A percentile compares a stretch with the other conserved stretches of the same genome.
These are phyloP conservation scores for Eupleurogrammus muticus DNA, from an alignment of 2,797 vertebrate species.

Conservation along the genomic window DNA sequence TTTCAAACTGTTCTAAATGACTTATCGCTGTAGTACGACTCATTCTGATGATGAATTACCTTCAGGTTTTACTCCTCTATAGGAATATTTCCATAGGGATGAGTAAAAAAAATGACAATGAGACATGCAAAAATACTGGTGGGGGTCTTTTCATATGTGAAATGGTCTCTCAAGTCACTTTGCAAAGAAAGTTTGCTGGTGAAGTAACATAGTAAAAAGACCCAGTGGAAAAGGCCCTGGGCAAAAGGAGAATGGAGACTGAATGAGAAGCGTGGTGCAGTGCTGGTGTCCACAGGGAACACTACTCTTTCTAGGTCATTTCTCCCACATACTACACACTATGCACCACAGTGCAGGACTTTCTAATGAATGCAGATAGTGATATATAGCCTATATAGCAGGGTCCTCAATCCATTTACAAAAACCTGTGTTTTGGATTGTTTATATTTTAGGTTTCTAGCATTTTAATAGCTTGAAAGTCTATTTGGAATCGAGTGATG, in stretches of 20 bases:
- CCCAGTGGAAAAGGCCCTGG: constrained; percentile 2
- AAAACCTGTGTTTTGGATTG: not conserved
- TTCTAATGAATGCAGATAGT: constrained; percentile 39
- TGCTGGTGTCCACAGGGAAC: constrained; percentile 71
- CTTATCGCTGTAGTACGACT: not conserved
- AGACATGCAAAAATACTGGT: constrained; percentile 5
- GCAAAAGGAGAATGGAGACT: constrained; percentile 27
- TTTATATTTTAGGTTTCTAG: not conserved
- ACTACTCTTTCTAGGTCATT: constrained; percentile 72
- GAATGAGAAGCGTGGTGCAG: constrained; percentile 51
- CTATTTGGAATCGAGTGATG: constrained; percentile 13
- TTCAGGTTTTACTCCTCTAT: not conserved
- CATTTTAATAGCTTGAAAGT: constrained; percentile 12
- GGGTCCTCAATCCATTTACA: not conserved
- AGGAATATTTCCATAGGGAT: not conserved
- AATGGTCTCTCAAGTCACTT: not conserved
- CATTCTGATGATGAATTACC: not conserved
- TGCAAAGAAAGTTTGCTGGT: constrained; percentile 10
- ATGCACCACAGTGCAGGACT: constrained; percentile 52
- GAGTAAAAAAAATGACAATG: not conserved
- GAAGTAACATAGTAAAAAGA: constrained; percentile 15
- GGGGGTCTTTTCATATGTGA: not conserved
- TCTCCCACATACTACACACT: constrained; percentile 57
- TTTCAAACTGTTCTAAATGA: too few relatives aligned
- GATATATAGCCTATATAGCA: constrained; percentile 6